phyloP scores from a whole-genome alignment of 2,113 vertebrate species.

The Gorsachius goisagi region DNA sequence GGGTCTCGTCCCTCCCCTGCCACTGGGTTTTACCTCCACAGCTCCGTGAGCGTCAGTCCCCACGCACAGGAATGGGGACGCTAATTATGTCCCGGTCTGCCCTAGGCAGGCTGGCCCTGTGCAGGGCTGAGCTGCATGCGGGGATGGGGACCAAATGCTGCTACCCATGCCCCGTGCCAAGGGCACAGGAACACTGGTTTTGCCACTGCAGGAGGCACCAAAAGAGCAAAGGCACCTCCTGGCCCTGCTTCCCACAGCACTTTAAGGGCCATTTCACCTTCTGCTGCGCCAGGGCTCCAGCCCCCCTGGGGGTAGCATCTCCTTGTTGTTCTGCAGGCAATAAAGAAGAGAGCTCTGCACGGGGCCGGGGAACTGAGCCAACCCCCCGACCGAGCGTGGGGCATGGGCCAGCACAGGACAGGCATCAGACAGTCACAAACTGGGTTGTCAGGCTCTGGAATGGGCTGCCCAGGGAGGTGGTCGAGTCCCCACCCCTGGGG shows the following conservation, averaged over 20 bases:
- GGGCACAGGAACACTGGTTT: background rate
- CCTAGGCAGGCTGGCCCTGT: background rate
- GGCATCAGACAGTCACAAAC: background rate
- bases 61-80: background rate
- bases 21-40: background rate
- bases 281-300: background rate
- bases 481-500: no score
- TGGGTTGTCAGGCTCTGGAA: no score
- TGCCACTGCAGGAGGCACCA: background rate
- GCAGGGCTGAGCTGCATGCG: background rate
- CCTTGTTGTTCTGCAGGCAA: background rate
- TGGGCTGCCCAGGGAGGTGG: no score
- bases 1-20: background rate
- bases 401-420: background rate
- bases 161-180: accelerated
- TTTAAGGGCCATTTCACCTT: no score
- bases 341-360: background rate
- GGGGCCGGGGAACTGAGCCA: background rate
- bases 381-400: background rate
- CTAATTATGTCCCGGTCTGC: background rate
- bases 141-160: background rate
- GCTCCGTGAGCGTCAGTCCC: background rate
- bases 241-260: no score
- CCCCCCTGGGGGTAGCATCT: background rate
- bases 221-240: background rate